These are phyloP conservation scores for Pelobates fuscus DNA, from an alignment of 2,113 vertebrate species.

Conservation along the genomic window DNA sequence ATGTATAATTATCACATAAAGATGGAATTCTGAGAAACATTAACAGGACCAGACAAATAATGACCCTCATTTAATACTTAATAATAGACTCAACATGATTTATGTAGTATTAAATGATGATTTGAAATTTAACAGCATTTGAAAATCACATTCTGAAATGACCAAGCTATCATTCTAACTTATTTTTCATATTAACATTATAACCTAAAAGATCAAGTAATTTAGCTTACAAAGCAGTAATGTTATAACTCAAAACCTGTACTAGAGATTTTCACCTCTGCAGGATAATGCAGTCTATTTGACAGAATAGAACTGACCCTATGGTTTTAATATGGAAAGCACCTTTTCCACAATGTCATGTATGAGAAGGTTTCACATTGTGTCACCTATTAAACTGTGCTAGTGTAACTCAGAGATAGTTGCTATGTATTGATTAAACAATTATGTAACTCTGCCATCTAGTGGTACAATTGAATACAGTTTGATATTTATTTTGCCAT, in stretches of 20 bases:
- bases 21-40: background rate
- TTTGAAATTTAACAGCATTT: background rate
- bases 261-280: background rate
- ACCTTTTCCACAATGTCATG: slow-evolving; percentile 13
- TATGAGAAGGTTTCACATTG: slow-evolving; percentile 2
- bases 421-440: background rate
- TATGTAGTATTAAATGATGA: background rate
- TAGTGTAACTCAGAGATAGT: background rate
- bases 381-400: background rate
- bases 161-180: background rate
- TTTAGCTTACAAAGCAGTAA: slow-evolving; percentile 9
- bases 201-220: slow-evolving; percentile 8
- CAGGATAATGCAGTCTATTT: background rate
- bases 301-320: slow-evolving; percentile 8
- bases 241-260: background rate
- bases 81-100: background rate
- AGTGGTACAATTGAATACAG: slow-evolving; percentile 7
- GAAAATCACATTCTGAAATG: background rate
- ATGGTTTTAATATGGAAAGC: slow-evolving; percentile 5
- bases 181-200: slow-evolving; percentile 21
- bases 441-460: slow-evolving; percentile 39
- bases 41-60: background rate
- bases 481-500: background rate
- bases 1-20: too few relatives aligned
- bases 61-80: background rate